Conservation (phyloP, 2,113 vertebrate species). For the Marcusenius ussheri region DNA sequence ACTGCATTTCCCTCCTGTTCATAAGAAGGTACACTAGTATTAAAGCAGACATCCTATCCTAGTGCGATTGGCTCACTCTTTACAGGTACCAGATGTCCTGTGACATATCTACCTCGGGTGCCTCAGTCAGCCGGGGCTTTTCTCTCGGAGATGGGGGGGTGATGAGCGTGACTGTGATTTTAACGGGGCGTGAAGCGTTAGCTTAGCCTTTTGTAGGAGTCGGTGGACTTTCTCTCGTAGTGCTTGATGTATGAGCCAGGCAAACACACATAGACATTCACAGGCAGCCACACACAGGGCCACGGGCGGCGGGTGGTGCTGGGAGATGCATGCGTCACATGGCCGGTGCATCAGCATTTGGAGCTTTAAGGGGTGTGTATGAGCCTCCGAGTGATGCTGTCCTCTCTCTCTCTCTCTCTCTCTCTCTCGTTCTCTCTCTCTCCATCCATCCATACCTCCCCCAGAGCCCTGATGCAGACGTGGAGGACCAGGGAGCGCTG, state of each 20-base stretch:
- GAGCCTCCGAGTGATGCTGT: neutral
- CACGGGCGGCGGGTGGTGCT: too few species aligned
- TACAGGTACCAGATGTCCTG: neutral
- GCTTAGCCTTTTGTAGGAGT: neutral
- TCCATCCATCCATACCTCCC: neutral
- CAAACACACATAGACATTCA: neutral
- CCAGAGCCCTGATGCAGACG: conserved; percentile 82
- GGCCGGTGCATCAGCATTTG: neutral
- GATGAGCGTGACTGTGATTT: neutral
- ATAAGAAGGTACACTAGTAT: neutral
- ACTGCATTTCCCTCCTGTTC: neutral
- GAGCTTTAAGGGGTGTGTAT: neutral
- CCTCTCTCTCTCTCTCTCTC: neutral
- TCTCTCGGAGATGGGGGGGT: neutral
- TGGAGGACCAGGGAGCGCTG: conserved; percentile 78
- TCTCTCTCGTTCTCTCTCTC: neutral
- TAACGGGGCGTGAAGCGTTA: neutral
- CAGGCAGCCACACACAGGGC: neutral
- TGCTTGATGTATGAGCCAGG: neutral
- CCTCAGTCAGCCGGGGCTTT: neutral
- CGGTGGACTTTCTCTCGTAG: neutral
- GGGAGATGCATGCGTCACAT: neutral
- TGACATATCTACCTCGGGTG: neutral
- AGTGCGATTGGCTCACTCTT: neutral
- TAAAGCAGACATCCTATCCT: neutral